Conservation (phyloP, 2,888 invertebrate genomes). For the Lasioglossum lativentre region DNA sequence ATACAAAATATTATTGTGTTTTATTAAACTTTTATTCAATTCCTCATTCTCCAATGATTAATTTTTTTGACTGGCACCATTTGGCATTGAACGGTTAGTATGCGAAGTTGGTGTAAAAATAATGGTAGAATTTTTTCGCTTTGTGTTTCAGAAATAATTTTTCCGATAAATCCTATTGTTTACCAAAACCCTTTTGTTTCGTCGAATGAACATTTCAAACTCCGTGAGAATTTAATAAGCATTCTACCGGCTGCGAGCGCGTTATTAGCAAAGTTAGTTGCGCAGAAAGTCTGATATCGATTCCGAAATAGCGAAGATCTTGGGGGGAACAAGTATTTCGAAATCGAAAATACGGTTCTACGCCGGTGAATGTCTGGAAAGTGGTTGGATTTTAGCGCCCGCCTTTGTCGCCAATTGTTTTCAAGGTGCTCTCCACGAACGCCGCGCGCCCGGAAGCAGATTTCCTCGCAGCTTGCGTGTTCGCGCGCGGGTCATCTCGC, state of each 20-base stretch:
- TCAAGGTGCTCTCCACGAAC: background rate
- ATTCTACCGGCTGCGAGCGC: background rate
- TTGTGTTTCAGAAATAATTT: too few species aligned
- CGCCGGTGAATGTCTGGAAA: background rate
- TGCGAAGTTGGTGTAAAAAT: too few species aligned
- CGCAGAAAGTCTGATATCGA: background rate
- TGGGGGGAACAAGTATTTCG: background rate
- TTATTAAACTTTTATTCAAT: too few species aligned
- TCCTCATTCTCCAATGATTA: too few species aligned
- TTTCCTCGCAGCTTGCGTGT: conserved; percentile 1
- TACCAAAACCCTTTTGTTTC: background rate
- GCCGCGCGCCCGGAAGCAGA: conserved; percentile 1
- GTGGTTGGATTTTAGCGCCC: background rate
- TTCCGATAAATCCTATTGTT: background rate
- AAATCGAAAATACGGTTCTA: background rate
- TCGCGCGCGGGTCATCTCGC: background rate
- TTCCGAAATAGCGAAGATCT: background rate
- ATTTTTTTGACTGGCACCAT: too few species aligned
- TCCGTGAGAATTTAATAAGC: background rate
- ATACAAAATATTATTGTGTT: too few species aligned
- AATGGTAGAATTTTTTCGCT: too few species aligned
- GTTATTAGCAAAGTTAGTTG: background rate
- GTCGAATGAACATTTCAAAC: background rate
- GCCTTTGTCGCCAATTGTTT: conserved; percentile 16
- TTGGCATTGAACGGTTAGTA: too few species aligned